Base-by-base conservation (phyloP, 2,888 invertebrate genomes). In the Cephus nigrinus region DNA sequence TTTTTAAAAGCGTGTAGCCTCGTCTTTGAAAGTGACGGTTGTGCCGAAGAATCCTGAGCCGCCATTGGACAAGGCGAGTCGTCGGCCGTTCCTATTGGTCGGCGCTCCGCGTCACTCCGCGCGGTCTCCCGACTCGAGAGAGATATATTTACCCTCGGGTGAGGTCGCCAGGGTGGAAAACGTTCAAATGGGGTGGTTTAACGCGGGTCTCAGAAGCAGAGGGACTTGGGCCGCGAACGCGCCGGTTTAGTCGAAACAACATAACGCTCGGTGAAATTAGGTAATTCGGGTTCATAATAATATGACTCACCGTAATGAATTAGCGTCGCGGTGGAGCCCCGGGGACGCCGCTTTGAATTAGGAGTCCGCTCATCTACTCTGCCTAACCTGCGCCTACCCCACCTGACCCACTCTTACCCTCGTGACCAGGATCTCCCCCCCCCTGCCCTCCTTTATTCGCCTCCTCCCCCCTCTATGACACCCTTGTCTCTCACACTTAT, bases 141-240 rank as follows among this genome's bases (percentile, higher is more conserved):
- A 83, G 85, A 86, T 87, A 87, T 89, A 88, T 88, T 87, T 87
- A 86, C 86, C 86, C 86, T 82, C 87, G 83, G 87, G 87, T 89
- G 90, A 91, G 90, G 90, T 91, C 90, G 90, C 86, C 88, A 88
- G 91, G 91, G 89, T 91, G 91, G 91, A 91, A 91, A 91, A 91
- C 91, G 91, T 89, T 91, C 91, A 91, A 91, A 91, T 91, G 90
- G 91, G 91, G 90, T 91, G 91, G 91, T 91, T 91, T 91, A 91
- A 90, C 90, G 90, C 89, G 91, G 90, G 88, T 88, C 90, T 90
- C 88, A 88, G 87, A 88, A 88, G 87, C 89, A 89, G 90, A 90
- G 90, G 90, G 90, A 90, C 89, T 89, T 88, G 88, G 83, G 82
- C 80, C 69, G 30, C 76, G 31, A 31, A 71, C 71, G 33, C 71